Base-by-base conservation (phyloP, 2,888 invertebrate species). In the Tryphoninae sp. region DNA sequence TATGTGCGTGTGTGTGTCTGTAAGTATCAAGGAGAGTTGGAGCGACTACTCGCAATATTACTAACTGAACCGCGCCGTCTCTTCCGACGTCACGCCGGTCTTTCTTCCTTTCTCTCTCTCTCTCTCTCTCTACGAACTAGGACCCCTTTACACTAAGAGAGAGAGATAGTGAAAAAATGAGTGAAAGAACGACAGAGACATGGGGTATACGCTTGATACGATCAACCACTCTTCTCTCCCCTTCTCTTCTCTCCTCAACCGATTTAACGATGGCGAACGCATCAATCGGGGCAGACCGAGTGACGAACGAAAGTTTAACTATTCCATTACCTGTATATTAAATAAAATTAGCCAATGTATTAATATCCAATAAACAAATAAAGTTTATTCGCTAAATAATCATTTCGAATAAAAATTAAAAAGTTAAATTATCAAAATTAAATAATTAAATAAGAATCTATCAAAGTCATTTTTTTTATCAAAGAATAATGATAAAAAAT, bases 121-220 rank as follows among this genome's bases (percentile, higher is more conserved):
- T 80, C 81, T 81, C 80, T 83, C 42, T 42, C 82, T 84, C 86
- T 86, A 87, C 86, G 86, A 85, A 85, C 86, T 88, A 88, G 85
- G 84, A 86, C 80, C 78, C 81, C 82, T 84, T 77, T 73, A 83
- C 78, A 80, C 65, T 62, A 49, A 72, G 62, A 45, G 51, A 77
- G 13, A 65, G 45, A 68, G 22, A 58, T 42, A 42, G 23, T 51
- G 51, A 22, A n/a, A 33, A 49, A 13, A 6, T 2, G 16, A 40
- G 16, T 45, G 45, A 45, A 45, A 51, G 33, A 61, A 19, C 6
- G 49, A 49, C 16, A 49, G 9, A 11, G 51, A 49, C 40, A 22
- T 69, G 45, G 22, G n/a, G 16, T 64, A 45, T 59, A 61, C 74
- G 73, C 13, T 84, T 69, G 84, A 85, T 84, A 84, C 53, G 75